These are phyloP conservation scores for Eustalomyia histrio DNA, from an alignment of 2,888 invertebrate species.

Conservation along the genomic window DNA sequence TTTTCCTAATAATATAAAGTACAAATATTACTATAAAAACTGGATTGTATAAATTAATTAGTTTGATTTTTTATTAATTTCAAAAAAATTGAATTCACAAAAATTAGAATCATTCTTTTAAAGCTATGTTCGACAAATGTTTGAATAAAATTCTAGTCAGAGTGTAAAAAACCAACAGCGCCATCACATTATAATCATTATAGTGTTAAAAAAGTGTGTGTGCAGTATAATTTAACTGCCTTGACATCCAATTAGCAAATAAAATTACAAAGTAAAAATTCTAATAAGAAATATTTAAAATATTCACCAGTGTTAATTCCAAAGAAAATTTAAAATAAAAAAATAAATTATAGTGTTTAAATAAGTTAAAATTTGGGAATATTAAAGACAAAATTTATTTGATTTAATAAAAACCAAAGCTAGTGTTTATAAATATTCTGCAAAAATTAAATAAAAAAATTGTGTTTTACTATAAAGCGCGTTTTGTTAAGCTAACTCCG, in stretches of 20 bases:
- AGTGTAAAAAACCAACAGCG: constrained; percentile 5
- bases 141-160: neutral
- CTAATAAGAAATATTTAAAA: constrained; percentile 7
- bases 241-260: constrained; percentile 15
- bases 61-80: too few species aligned
- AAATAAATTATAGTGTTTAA: neutral
- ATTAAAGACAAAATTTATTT: neutral
- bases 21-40: too few species aligned
- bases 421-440: neutral
- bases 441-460: neutral
- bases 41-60: too few species aligned
- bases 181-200: neutral
- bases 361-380: neutral
- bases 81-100: too few species aligned
- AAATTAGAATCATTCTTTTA: neutral
- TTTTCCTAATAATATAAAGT: too few species aligned
- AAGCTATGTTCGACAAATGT: neutral
- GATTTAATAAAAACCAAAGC: neutral
- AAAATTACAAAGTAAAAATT: neutral
- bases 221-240: constrained; percentile 16
- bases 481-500: neutral
- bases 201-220: neutral
- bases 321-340: constrained; percentile 3
- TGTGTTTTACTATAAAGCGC: neutral
- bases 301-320: neutral